Base-by-base conservation (phyloP, 2,797 vertebrate genomes). In the Sebastolobus alascanus region DNA sequence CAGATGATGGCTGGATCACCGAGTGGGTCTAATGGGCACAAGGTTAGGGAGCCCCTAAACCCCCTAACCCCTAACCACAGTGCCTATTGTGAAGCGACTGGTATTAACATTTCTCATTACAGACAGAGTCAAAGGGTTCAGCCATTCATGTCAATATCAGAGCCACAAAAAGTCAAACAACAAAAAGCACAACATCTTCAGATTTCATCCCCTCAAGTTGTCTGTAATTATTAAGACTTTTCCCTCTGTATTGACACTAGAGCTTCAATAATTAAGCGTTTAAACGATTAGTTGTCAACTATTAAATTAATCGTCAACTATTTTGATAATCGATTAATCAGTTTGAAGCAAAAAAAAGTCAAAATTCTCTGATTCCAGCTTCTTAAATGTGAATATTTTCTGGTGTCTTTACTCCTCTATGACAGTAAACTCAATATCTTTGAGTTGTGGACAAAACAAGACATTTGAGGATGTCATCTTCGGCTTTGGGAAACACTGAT, bases 41-140 rank as follows among this genome's bases (percentile, higher is more conserved):
- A 38, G 50, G 46, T 75, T 81, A 58, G 16, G 20, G 12, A 33
- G 14, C 64, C 6, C 43, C 33, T 35, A 67, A 75, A n/a, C 43
- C n/a, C 14, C 4, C n/a, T 38, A 56, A 40, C n/a, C 10, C n/a
- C 1, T 29, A 64, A 56, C 37, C 56, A 43, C 54, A 37, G 50
- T 69, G 74, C 54, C 63, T 72, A 46, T 29, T 68, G 33, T 64
- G 20, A 37, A 52, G 33, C 5, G 1, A 72, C 37, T 65, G 20
- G 70, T 7, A 12, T 75, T 60, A 35, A 65, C 40, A 79, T 77
- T 54, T 70, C 33, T 55, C 33, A 63, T 33, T 67, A 14, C 27
- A 54, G 60, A 22, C 33, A n/a, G 25, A 80, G 13, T 16, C 31
- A 75, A 66, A 61, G 8, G 33, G 13, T 38, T 77, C 12, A 56